phyloP scores from a whole-genome alignment of 1,140 invertebrate genomes.

The Cotesia typhae region DNA sequence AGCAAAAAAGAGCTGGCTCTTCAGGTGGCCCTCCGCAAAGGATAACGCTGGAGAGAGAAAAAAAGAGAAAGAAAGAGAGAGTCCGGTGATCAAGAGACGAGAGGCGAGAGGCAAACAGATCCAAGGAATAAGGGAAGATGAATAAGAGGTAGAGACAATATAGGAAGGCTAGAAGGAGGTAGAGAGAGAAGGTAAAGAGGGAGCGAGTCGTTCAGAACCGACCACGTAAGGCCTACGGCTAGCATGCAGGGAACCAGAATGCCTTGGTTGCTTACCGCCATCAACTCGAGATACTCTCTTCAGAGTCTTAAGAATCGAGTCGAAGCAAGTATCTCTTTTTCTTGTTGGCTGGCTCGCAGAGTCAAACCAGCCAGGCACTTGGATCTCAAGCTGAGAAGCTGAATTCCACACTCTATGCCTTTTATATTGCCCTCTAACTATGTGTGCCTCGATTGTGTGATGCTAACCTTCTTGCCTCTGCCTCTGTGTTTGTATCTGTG shows the following conservation, averaged over 20 bases:
- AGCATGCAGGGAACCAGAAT: conserved; percentile 61
- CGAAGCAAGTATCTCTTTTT: conserved; percentile 32
- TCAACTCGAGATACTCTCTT: conserved; percentile 37
- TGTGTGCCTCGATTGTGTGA: conserved; percentile 31
- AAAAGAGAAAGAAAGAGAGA: conserved; percentile 12
- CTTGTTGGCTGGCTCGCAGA: conserved; percentile 35
- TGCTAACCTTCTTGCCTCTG: too few relatives aligned
- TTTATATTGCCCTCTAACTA: conserved; percentile 59
- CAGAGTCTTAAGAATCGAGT: conserved; percentile 46
- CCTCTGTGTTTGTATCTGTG: too few relatives aligned
- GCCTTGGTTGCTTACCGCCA: conserved; percentile 51
- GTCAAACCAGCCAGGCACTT: conserved; percentile 9
- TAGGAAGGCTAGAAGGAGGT: too few relatives aligned
- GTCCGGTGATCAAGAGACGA: conserved; percentile 26
- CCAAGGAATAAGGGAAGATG: background rate
- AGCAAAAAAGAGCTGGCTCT: conserved; percentile 23
- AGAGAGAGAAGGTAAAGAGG: background rate
- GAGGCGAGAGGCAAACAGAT: conserved; percentile 20
- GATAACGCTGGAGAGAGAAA: background rate
- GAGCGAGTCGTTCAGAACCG: background rate
- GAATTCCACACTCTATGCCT: conserved; percentile 60
- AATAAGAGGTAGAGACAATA: background rate
- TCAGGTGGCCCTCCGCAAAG: conserved; percentile 31
- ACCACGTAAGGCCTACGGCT: conserved; percentile 59
- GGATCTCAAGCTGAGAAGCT: conserved; percentile 60